These are phyloP conservation scores for Gadopsis bispinosus DNA, from an alignment of 2,797 vertebrate genomes.

Conservation along the genomic window DNA sequence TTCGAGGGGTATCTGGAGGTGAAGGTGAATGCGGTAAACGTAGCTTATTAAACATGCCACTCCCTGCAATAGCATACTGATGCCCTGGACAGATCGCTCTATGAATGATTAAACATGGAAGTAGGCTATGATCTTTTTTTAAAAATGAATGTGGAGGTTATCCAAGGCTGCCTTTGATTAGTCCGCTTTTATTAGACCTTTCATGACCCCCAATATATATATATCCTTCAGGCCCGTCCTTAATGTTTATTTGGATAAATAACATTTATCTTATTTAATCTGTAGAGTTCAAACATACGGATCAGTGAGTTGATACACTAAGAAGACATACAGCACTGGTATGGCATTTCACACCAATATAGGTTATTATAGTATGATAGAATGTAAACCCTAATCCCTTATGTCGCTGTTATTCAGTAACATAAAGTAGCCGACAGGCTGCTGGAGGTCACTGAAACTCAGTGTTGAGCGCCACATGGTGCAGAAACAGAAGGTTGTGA, in stretches of 20 bases:
- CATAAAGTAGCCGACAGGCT: conserved; percentile 23
- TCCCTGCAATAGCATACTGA: conserved; percentile 84
- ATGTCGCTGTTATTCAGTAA: conserved; percentile 23
- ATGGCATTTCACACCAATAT: neutral
- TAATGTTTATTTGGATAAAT: conserved; percentile 18
- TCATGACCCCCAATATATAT: neutral
- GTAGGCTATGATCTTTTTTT: neutral
- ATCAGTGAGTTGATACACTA: conserved; percentile 8
- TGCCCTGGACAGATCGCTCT: conserved; percentile 70
- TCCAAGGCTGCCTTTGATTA: neutral
- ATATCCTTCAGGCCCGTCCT: neutral
- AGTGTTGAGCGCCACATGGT: conserved; percentile 50
- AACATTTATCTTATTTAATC: neutral
- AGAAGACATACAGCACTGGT: neutral
- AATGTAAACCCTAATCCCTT: neutral
- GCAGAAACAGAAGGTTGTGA: conserved; percentile 49
- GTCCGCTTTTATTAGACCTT: neutral
- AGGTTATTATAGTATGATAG: neutral
- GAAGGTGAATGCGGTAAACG: conserved; percentile 65
- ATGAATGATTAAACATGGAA: conserved; percentile 57
- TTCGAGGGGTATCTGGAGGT: conserved; percentile 20
- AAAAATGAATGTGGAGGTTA: neutral
- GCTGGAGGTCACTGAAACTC: conserved; percentile 43
- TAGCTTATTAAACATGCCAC: conserved; percentile 83
- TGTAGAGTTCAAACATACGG: neutral